phyloP scores from a whole-genome alignment of 1,140 invertebrate genomes.

The Trachelipus rathkii region DNA sequence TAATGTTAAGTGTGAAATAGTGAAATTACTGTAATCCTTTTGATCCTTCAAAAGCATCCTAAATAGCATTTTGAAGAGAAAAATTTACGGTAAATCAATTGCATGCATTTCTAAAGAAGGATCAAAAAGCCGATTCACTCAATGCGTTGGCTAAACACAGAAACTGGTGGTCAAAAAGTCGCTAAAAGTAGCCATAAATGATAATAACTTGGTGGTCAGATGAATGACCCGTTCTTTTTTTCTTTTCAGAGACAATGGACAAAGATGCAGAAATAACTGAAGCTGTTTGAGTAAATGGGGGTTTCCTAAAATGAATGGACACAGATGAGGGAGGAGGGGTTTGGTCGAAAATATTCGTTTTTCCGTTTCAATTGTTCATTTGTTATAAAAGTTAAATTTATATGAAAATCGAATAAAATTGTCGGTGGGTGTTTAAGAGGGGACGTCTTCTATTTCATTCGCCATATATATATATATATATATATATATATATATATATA shows the following conservation, averaged over 20 bases:
- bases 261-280: too few relatives aligned
- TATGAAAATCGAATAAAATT: not conserved
- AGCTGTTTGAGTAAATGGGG: too few relatives aligned
- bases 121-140: not conserved
- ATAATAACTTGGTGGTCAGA: too few relatives aligned
- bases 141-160: not conserved
- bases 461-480: conserved; percentile 25
- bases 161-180: not conserved
- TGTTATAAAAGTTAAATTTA: not conserved
- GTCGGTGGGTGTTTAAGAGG: too few relatives aligned
- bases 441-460: not conserved
- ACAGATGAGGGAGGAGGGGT: too few relatives aligned
- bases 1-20: not conserved
- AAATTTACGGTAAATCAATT: conserved; percentile 2
- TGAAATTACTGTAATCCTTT: not conserved
- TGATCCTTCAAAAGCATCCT: not conserved
- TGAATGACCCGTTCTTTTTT: too few relatives aligned
- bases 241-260: too few relatives aligned
- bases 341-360: too few relatives aligned
- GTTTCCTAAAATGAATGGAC: too few relatives aligned
- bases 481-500: conserved; percentile 24
- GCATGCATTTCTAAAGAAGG: not conserved
- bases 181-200: too few relatives aligned
- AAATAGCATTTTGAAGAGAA: not conserved
- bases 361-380: too few relatives aligned